Evolutionary conservation across 2,797 vertebrate genomes (phyloP).

Genomic region (Gadopsis marmoratus): DNA sequence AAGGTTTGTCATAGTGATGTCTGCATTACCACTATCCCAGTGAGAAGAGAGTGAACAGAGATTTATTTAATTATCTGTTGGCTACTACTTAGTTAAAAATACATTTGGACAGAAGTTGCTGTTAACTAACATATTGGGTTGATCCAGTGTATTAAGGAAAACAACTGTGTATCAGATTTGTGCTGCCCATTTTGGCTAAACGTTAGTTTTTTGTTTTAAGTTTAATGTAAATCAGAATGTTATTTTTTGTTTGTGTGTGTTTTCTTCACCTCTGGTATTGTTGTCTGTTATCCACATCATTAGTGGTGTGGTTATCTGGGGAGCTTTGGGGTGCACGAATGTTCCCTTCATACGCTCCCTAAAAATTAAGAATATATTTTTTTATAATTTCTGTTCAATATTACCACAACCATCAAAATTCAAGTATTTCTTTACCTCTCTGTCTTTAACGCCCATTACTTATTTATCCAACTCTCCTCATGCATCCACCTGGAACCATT

Average conservation of each 20-base stretch:
- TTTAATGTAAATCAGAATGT: not conserved
- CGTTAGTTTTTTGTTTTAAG: no score
- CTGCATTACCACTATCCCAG: no score
- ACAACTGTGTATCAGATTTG: not conserved
- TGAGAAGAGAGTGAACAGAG: no score
- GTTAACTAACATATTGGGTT: no score
- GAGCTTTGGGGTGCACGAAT: slow-evolving; percentile 84
- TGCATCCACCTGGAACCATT: not conserved
- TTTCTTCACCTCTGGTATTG: slow-evolving; percentile 88
- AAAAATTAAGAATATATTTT: slow-evolving; percentile 26
- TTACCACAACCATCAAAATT: not conserved
- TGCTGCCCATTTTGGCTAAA: not conserved
- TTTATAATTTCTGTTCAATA: not conserved
- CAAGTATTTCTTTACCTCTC: not conserved
- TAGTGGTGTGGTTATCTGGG: slow-evolving; percentile 72
- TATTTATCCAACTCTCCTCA: not conserved
- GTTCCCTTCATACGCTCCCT: slow-evolving; percentile 97
- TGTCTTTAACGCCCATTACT: not conserved
- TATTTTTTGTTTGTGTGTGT: not conserved
- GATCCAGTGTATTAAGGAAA: no score
- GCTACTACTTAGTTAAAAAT: not conserved
- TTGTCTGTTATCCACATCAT: slow-evolving; percentile 85
- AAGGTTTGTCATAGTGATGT: not conserved
- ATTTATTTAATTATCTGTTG: no score
- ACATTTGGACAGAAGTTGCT: no score